Percentiles rank a stretch among this genome's conserved stretches.
Evolutionary conservation across 2,797 vertebrate species (phyloP).

Genomic region (Scyliorhinus canicula): DNA sequence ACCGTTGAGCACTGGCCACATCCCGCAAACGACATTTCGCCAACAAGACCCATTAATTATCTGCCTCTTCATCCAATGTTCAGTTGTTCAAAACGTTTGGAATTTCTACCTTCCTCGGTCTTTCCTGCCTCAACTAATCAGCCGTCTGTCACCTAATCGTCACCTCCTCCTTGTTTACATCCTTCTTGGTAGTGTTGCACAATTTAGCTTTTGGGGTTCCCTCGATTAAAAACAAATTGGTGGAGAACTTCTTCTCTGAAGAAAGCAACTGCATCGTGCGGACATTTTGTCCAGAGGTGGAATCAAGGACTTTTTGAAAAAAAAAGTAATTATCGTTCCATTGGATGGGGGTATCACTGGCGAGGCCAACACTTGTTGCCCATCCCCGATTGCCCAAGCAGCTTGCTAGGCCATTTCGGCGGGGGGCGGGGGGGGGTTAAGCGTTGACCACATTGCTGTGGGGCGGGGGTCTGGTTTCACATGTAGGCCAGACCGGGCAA

Average conservation of each 20-base stretch:
- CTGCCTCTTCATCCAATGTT: background rate
- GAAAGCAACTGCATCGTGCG: no score
- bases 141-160: background rate
- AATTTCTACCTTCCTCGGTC: background rate
- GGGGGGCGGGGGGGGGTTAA: no score
- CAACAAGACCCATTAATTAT: background rate
- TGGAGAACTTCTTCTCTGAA: background rate
- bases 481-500: no score
- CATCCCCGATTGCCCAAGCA: no score
- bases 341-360: no score
- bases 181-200: background rate
- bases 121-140: background rate
- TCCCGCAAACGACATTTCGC: background rate
- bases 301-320: background rate
- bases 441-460: no score
- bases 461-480: no score
- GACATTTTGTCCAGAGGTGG: background rate
- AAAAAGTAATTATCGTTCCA: no score
- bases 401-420: no score
- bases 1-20: no score
- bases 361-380: no score
- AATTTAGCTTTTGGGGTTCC: background rate
- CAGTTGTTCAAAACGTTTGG: background rate
- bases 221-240: background rate
- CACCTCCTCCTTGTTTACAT: background rate